phyloP scores from a whole-genome alignment of 2,797 vertebrate species.

The Aselliscus stoliczkanus region DNA sequence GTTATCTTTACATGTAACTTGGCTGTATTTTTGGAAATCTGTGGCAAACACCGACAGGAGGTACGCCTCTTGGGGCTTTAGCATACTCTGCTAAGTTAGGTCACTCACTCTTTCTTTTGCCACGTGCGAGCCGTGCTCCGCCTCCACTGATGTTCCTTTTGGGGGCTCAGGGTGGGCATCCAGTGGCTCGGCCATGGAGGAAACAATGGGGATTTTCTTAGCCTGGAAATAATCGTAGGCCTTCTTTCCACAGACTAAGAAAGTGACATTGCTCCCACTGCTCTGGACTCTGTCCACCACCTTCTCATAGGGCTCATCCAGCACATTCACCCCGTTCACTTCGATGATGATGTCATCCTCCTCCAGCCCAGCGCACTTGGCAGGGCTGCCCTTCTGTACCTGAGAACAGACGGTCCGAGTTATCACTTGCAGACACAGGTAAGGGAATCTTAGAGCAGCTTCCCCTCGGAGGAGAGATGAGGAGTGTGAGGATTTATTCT shows the following conservation, averaged over 20 bases:
- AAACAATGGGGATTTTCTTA: slow-evolving; percentile 83
- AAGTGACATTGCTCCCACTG: slow-evolving; percentile 81
- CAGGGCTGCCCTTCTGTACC: slow-evolving; percentile 87
- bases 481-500: background rate
- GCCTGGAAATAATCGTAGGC: slow-evolving; percentile 86
- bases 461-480: background rate
- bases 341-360: slow-evolving; percentile 90
- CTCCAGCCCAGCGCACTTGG: slow-evolving; percentile 86
- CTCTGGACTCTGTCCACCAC: slow-evolving; percentile 86
- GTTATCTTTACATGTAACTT: background rate
- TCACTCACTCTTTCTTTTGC: slow-evolving; percentile 78
- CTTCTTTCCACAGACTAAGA: slow-evolving; percentile 87
- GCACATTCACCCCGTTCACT: slow-evolving; percentile 89
- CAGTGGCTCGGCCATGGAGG: slow-evolving; percentile 77
- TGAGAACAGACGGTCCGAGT: slow-evolving; percentile 70
- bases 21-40: background rate
- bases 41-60: background rate
- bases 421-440: background rate
- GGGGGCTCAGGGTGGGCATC: slow-evolving; percentile 49
- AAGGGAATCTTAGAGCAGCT: background rate
- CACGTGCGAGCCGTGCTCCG: slow-evolving; percentile 36
- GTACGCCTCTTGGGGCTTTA: too few species aligned
- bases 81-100: background rate
- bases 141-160: slow-evolving; percentile 46
- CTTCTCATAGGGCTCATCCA: slow-evolving; percentile 83